phyloP scores from a whole-genome alignment of 2,113 vertebrate genomes.

The Takifugu flavidus region DNA sequence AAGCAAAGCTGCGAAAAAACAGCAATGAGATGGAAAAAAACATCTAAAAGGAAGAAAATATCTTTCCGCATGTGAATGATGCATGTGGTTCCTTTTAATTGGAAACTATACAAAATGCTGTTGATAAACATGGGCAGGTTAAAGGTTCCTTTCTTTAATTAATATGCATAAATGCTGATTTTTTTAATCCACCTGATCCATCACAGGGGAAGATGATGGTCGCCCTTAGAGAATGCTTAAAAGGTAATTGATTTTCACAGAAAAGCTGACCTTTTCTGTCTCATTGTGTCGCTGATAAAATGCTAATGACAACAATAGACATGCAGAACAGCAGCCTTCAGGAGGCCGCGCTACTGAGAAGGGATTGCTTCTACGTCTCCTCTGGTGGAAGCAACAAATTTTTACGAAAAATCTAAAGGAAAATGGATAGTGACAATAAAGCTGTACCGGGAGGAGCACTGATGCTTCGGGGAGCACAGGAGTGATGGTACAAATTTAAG shows the following conservation, averaged over 20 bases:
- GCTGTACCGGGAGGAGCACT: conserved; percentile 27
- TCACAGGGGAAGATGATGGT: conserved; percentile 22
- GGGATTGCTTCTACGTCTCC: conserved; percentile 6
- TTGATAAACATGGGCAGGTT: too few species aligned
- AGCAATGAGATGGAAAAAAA: too few species aligned
- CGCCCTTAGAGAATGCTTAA: conserved; percentile 16
- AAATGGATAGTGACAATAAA: conserved; percentile 49
- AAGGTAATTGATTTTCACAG: conserved; percentile 47
- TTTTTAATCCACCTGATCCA: conserved; percentile 26
- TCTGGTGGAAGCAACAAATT: conserved; percentile 20
- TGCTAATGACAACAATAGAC: conserved; percentile 35
- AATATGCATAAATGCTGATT: conserved; percentile 6
- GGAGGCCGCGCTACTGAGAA: conserved; percentile 7
- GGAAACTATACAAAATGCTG: too few species aligned
- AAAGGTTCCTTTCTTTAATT: conserved; percentile 8
- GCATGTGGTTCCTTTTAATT: too few species aligned
- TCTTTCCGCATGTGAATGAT: too few species aligned
- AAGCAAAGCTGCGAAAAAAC: too few species aligned
- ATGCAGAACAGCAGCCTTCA: conserved; percentile 25
- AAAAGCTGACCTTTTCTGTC: conserved; percentile 51
- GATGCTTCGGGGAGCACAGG: conserved; percentile 25
- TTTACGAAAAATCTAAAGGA: conserved; percentile 26
- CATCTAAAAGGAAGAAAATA: too few species aligned
- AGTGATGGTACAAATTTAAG: conserved; percentile 42
- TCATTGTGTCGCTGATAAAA: conserved; percentile 44